Base-by-base conservation (phyloP, 1,140 invertebrate genomes). In the Diorhabda sublineata region DNA sequence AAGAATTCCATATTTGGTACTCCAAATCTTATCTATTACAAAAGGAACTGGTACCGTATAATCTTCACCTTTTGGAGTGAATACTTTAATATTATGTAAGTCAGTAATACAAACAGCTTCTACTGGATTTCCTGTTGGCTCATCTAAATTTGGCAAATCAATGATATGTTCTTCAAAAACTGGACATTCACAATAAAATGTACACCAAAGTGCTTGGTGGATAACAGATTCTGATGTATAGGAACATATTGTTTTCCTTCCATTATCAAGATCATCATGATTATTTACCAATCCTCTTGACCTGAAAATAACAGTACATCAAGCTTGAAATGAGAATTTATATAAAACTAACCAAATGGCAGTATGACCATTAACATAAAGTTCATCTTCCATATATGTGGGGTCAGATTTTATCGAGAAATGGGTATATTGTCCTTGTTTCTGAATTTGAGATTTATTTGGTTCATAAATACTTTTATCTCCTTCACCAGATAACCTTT, bases 351-450 rank as follows among this genome's bases (percentile, higher is more conserved):
- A 52, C 88, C 93, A 95, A 42, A 97, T 87, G 26, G 92, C 93
- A 41, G 92, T 91, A 77, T 91, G 88, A 4, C 90, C 93, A 72
- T 88, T 91, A 7, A 94, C 88, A 84, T 95, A 98, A 9, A 98
- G 82, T 81, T 98, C 95, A 82, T 97, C 94, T 83, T 96, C 95
- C 74, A 81, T 76, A 66, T 59, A 70, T 6, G 62, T 73, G 59
- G 64, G 66, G 58, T 67, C 65, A 42, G 73, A 66, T 72, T 73
- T 72, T 63, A 68, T 71, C 62, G 69, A 61, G 47, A 75, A 68
- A 58, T 62, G 61, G 42, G 52, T 59, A 45, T 58, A 47, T 45
- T 73, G 58, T 42, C 41, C 45, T 26, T 57, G 3, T 45, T 4
- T n/a, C 57, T 63, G 43, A 6, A 43, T 64, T 68, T 65, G 58